Evolutionary conservation across 2,113 vertebrate genomes (phyloP).

Genomic region (Hydropotes inermis): DNA sequence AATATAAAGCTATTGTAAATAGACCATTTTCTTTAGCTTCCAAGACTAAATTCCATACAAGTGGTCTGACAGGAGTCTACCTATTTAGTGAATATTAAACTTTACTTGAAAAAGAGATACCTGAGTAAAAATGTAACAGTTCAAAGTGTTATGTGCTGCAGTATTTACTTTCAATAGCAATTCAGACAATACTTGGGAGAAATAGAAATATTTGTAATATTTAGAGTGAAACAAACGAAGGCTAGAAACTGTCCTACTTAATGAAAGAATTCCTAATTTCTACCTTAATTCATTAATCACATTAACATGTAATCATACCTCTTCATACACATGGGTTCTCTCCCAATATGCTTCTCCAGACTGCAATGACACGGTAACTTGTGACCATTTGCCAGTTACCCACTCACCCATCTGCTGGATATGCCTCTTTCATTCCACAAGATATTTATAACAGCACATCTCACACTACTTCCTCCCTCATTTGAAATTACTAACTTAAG

Average conservation of each 20-base stretch:
- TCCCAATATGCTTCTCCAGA: not conserved
- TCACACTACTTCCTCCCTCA: not conserved
- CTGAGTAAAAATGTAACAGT: not conserved
- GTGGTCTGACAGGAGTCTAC: not conserved
- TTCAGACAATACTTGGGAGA: not conserved
- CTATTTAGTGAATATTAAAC: not conserved
- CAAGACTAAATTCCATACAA: not conserved
- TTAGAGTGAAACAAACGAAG: not conserved
- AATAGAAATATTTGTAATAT: not conserved
- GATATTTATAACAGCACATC: not conserved
- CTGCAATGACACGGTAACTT: not conserved
- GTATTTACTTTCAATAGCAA: not conserved
- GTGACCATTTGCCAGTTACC: not conserved
- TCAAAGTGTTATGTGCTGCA: not conserved
- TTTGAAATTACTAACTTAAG: not conserved
- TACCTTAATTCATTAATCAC: not conserved
- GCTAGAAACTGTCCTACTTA: not conserved
- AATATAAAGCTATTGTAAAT: not conserved
- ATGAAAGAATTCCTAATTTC: not conserved
- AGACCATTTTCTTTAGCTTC: not conserved
- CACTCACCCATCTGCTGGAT: not conserved
- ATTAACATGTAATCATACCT: not conserved
- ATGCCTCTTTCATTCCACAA: not conserved
- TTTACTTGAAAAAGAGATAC: not conserved
- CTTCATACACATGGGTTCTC: not conserved